These are phyloP conservation scores for Folsomia candida DNA, from an alignment of 2,888 invertebrate genomes.

Conservation along the genomic window DNA sequence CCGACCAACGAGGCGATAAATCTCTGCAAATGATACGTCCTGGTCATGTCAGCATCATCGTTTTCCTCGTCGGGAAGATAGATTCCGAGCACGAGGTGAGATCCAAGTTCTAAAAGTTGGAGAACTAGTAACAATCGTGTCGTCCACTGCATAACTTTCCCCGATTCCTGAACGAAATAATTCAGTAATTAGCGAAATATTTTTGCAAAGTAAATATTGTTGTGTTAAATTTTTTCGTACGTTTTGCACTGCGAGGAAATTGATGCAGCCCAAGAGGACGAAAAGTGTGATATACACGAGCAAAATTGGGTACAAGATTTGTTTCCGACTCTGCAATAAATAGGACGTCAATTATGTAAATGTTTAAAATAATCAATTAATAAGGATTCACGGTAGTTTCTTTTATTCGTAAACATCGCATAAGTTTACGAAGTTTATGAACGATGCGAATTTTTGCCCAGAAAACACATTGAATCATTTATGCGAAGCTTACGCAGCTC, in stretches of 20 bases:
- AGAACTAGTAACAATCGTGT: not conserved
- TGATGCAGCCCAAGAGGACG: slow-evolving; percentile 2
- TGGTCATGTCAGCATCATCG: not conserved
- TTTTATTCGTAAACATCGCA: too few relatives aligned
- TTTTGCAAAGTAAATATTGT: not conserved
- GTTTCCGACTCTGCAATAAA: slow-evolving; percentile 3
- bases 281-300: slow-evolving; percentile 3
- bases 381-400: too few relatives aligned
- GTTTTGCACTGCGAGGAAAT: slow-evolving; percentile 6
- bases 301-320: not conserved
- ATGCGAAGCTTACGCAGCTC: too few relatives aligned
- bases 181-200: not conserved
- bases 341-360: too few relatives aligned
- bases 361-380: too few relatives aligned
- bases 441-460: too few relatives aligned
- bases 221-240: not conserved
- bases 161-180: not conserved
- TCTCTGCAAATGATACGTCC: not conserved
- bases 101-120: not conserved
- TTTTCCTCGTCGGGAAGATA: not conserved
- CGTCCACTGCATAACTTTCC: not conserved
- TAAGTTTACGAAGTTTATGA: too few relatives aligned
- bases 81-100: not conserved
- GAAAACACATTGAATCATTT: too few relatives aligned
- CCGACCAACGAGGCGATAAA: not conserved